Evolutionary conservation across 1,140 invertebrate species (phyloP), one percentile per base, ranked within the genome.

Genomic region (Solenopsis invicta): DNA sequence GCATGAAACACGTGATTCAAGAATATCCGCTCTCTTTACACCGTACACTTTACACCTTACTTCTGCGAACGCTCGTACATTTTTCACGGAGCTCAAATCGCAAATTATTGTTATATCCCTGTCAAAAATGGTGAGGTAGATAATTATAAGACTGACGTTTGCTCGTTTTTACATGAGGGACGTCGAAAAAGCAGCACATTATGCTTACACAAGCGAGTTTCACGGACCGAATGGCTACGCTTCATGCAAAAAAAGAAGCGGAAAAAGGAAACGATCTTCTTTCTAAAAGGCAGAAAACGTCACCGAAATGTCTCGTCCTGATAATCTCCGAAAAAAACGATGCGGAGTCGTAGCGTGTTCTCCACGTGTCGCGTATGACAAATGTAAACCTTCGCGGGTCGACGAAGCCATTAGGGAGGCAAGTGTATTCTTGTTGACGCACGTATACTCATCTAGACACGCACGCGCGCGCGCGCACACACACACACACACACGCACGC

Each of bases 341-440:
- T 12, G 56, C 66, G 50, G 5, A 52, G 66, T 82, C 80, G 8
- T 64, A 10, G 48, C 77, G n/a, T 74, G 67, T 74, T 84, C 80
- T 84, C 21, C 54, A 84, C 29, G 69, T 84, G 80, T 84, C 80
- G 69, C 54, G 54, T 75, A 75, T 84, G 80, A 84, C 80, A 84
- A 75, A 84, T 84, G 80, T 84, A 84, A 84, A 84, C 69, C 69
- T 84, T 75, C 54, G 69, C 69, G 54, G 69, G 69, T 62, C 80
- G 80, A 84, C 80, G 80, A 37, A 75, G 69, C 69, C 56, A 84
- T 84, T 84, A 84, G 80, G 54, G 41, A 59, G 24, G 80, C 54
- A 54, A 56, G 80, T 84, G 69, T 74, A 75, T 62, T 84, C 54
- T 37, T 84, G 80, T 84, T 84, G 80, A 84, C 69, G 24, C 67